These are phyloP conservation scores for Bufo gargarizans DNA, from an alignment of 2,113 vertebrate species.

Conservation along the genomic window DNA sequence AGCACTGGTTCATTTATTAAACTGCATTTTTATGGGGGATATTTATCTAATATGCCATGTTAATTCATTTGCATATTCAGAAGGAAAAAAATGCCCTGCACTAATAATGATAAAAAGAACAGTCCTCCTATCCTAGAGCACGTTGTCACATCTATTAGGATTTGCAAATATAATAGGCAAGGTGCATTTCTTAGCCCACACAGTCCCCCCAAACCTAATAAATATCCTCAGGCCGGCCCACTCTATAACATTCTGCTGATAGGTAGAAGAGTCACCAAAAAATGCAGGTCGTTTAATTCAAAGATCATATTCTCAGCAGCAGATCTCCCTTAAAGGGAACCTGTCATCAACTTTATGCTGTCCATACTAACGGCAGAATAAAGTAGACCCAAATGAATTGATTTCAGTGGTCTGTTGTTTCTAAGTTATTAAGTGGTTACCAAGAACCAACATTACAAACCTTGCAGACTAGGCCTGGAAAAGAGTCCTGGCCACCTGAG, in stretches of 20 bases:
- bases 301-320: no score
- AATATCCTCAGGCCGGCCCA: not conserved
- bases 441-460: no score
- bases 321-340: no score
- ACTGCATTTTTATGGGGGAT: not conserved
- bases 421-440: no score
- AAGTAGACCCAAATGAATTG: no score
- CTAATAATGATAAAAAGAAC: not conserved
- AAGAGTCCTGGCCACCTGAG: no score
- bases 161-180: not conserved
- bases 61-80: not conserved
- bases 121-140: not conserved
- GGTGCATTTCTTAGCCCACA: not conserved
- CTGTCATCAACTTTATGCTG: no score
- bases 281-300: not conserved
- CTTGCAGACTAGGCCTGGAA: no score
- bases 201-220: not conserved
- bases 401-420: no score
- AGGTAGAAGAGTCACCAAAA: not conserved
- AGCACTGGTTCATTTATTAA: not conserved
- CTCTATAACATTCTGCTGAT: not conserved
- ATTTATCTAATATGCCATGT: conserved; percentile 15
- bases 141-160: not conserved
- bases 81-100: not conserved
- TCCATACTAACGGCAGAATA: no score